phyloP scores from a whole-genome alignment of 1,140 invertebrate genomes.

The Conopomorpha cramerella region DNA sequence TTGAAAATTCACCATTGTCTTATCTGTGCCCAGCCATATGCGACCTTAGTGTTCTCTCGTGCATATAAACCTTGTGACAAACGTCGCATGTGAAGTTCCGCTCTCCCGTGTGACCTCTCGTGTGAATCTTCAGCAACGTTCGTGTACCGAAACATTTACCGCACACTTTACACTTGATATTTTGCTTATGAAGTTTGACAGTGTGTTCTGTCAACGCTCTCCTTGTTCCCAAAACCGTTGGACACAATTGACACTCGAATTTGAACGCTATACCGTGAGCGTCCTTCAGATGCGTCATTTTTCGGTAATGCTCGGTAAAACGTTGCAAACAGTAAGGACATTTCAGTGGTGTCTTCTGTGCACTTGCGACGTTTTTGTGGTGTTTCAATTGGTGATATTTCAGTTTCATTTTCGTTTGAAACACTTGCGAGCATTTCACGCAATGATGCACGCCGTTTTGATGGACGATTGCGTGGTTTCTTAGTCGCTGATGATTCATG shows the following conservation, averaged over 20 bases:
- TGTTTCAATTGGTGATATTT: slow-evolving; percentile 39
- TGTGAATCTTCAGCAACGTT: slow-evolving; percentile 72
- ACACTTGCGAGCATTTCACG: slow-evolving; percentile 35
- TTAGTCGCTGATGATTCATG: slow-evolving; percentile 40
- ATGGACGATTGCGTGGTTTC: slow-evolving; percentile 42
- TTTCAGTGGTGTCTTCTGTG: slow-evolving; percentile 40
- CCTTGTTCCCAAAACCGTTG: slow-evolving; percentile 26
- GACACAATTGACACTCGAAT: slow-evolving; percentile 37
- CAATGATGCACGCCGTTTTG: slow-evolving; percentile 36
- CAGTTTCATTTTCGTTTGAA: slow-evolving; percentile 37
- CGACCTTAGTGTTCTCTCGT: slow-evolving; percentile 71
- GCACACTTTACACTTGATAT: slow-evolving; percentile 60
- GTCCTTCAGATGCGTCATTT: slow-evolving; percentile 46
- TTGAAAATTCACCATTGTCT: too few species aligned
- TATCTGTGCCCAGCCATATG: slow-evolving; percentile 72
- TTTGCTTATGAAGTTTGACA: slow-evolving; percentile 57
- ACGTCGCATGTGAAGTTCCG: slow-evolving; percentile 63
- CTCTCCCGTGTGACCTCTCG: slow-evolving; percentile 70
- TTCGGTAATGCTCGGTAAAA: slow-evolving; percentile 41
- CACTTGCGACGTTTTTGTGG: slow-evolving; percentile 30
- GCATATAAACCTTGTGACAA: slow-evolving; percentile 67
- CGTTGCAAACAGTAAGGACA: slow-evolving; percentile 46
- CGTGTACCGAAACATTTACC: slow-evolving; percentile 60
- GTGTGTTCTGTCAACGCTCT: slow-evolving; percentile 47
- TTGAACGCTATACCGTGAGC: slow-evolving; percentile 39